Evolutionary conservation across 2,888 invertebrate genomes (phyloP).

Genomic region (Drosophila tanythrix): DNA sequence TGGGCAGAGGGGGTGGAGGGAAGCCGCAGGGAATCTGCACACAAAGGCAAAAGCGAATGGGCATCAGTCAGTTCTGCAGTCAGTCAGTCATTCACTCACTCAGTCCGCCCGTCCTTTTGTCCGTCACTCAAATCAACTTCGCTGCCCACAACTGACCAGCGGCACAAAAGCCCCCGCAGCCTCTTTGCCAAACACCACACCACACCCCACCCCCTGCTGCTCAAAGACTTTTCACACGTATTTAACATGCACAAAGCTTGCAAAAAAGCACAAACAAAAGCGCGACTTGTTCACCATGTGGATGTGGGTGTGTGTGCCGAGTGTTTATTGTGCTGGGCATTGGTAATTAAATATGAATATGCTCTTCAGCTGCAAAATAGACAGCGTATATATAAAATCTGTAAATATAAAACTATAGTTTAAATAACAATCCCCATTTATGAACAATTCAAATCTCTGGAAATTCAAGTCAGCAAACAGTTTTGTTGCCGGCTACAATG

Average conservation of each 20-base stretch:
- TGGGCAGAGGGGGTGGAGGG: neutral
- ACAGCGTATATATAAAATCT: neutral
- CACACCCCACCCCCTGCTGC: neutral
- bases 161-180: conserved; percentile 36
- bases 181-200: neutral
- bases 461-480: neutral
- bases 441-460: neutral
- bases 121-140: conserved; percentile 63
- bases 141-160: conserved; percentile 64
- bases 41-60: conserved; percentile 60
- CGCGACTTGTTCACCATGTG: conserved; percentile 8
- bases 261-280: conserved; percentile 66
- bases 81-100: conserved; percentile 24
- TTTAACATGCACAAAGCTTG: conserved; percentile 73
- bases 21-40: conserved; percentile 1
- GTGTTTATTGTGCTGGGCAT: conserved; percentile 19
- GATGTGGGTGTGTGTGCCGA: conserved; percentile 17
- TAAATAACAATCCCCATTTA: neutral
- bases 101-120: conserved; percentile 25
- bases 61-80: conserved; percentile 54
- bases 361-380: conserved; percentile 5
- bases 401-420: neutral
- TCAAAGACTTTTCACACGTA: conserved; percentile 52
- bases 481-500: conserved; percentile 40
- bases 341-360: conserved; percentile 49